A percentile compares a stretch with the other conserved stretches of the same genome.
These are phyloP conservation scores for Euspilapteryx auroguttella DNA, from an alignment of 2,888 invertebrate genomes.

Conservation along the genomic window DNA sequence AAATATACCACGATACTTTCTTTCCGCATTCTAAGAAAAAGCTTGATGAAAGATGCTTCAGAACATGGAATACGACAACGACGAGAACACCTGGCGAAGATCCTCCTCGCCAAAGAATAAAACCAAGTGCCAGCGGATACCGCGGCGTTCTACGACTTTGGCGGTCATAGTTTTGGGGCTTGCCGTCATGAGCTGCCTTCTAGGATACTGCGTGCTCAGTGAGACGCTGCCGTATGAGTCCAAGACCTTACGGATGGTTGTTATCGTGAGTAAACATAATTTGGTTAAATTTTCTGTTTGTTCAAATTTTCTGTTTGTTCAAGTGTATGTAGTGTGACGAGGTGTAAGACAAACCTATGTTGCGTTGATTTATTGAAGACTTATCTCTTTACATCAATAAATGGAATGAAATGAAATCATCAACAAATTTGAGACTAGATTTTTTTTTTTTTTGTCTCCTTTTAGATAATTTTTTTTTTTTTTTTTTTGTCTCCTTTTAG, in stretches of 20 bases:
- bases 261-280: conserved; percentile 27
- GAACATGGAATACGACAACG: conserved; percentile 45
- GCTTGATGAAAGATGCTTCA: conserved; percentile 1
- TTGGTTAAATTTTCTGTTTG: not conserved
- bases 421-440: too few species aligned
- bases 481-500: too few species aligned
- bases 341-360: too few species aligned
- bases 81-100: conserved; percentile 41
- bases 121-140: conserved; percentile 28
- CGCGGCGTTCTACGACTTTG: conserved; percentile 30
- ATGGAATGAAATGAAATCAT: too few species aligned
- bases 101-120: conserved; percentile 23
- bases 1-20: too few species aligned
- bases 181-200: conserved; percentile 46
- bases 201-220: conserved; percentile 48
- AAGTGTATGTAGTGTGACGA: too few species aligned
- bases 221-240: conserved; percentile 48
- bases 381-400: too few species aligned
- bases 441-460: too few species aligned
- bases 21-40: not conserved
- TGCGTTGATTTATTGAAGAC: too few species aligned
- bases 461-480: too few species aligned
- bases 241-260: conserved; percentile 38
- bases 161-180: conserved; percentile 44
- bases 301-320: too few species aligned